Evolutionary conservation across 2,888 invertebrate species (phyloP).

Genomic region (Dermolepida albohirtum): DNA sequence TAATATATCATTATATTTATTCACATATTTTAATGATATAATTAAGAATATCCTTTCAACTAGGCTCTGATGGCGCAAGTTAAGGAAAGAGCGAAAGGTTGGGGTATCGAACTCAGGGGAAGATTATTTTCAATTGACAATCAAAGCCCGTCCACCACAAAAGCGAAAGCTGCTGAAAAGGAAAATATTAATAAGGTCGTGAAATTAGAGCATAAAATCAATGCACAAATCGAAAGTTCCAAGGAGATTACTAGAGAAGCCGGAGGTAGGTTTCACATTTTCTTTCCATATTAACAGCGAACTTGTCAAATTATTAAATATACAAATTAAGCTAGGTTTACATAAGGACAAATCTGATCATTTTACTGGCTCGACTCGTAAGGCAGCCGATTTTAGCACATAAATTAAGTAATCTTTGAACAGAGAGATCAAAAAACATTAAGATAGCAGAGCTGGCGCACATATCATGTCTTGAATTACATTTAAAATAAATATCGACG

Average conservation of each 20-base stretch:
- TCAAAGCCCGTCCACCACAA: constrained; percentile 53
- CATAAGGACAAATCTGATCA: too few relatives aligned
- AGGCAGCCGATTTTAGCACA: too few relatives aligned
- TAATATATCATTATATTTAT: too few relatives aligned
- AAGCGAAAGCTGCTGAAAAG: constrained; percentile 60
- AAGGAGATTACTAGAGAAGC: constrained; percentile 53
- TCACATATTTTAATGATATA: too few relatives aligned
- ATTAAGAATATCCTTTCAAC: neutral
- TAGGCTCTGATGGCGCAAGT: constrained; percentile 81
- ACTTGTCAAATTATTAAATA: too few relatives aligned
- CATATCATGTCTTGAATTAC: too few relatives aligned
- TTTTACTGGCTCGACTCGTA: too few relatives aligned
- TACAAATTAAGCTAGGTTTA: too few relatives aligned
- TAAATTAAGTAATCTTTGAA: too few relatives aligned
- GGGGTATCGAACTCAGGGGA: constrained; percentile 77
- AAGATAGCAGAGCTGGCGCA: too few relatives aligned
- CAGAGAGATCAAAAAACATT: too few relatives aligned
- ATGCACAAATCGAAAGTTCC: constrained; percentile 59
- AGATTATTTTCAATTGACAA: constrained; percentile 59
- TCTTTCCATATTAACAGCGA: neutral
- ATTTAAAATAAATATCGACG: too few relatives aligned
- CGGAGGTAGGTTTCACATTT: constrained; percentile 49
- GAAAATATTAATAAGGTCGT: constrained; percentile 63
- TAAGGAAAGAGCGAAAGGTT: constrained; percentile 77
- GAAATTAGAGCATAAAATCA: constrained; percentile 61